Evolutionary conservation across 2,888 invertebrate species (phyloP), one percentile per base, ranked within the genome.

Genomic region (Drosophila conformis): DNA sequence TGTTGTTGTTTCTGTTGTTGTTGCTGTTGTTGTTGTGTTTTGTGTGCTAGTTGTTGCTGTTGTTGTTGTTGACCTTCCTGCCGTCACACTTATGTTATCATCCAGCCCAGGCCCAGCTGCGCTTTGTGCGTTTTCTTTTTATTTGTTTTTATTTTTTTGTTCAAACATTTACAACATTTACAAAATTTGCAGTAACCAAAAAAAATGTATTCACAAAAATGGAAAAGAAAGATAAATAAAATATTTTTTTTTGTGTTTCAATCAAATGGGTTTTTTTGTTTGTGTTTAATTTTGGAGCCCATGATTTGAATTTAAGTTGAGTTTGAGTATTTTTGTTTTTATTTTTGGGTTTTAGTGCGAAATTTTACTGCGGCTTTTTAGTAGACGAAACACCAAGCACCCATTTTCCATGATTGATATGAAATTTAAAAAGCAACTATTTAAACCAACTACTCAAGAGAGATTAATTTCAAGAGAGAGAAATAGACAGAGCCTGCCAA

Each of bases 61-160:
- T 73, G 81, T 69, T 76, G 78, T 82, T 83, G 89, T 80, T 86
- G 95, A 95, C 95, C 95, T 95, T 95, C 95, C 95, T 95, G 95
- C 95, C 95, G 95, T 94, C 94, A 91, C 85, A 85, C 90, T 90
- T 75, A 79, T 74, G 89, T 90, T 87, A 76, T 87, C 90, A 82
- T 85, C 90, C 90, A 89, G 68, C 68, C 68, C 82, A 83, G 85
- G 89, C 90, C 91, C 93, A 92, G 91, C 93, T 93, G 92, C 89
- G 90, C 87, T 90, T 84, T 80, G 83, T 82, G 79, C 78, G 71
- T 73, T 76, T 82, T 80, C 85, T 79, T 83, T 71, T 57, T 75
- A 60, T 72, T 78, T 66, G 63, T 73, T 67, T 71, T 53, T 7
- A 18, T 58, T 69, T 53, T 69, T 68, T 69, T 74, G 71, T 84